A percentile compares a stretch with the other conserved stretches of the same genome.
These are phyloP conservation scores for Ectemnius lituratus DNA, from an alignment of 2,888 invertebrate genomes.

Conservation along the genomic window DNA sequence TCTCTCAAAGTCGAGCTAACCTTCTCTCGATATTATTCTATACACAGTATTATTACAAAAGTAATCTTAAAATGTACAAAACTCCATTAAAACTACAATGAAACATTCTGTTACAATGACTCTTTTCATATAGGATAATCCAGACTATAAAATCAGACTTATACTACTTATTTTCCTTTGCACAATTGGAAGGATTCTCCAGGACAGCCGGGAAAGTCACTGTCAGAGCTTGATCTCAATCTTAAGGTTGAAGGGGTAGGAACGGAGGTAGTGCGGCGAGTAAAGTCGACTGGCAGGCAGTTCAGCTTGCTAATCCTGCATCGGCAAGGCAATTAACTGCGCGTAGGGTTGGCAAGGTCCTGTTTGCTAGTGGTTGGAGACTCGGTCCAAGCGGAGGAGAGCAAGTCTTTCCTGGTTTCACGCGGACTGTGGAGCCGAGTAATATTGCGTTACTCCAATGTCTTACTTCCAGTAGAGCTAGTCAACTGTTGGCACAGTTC, in stretches of 20 bases:
- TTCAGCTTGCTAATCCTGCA: constrained; percentile 66
- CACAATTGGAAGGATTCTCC: not conserved
- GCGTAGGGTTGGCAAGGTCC: constrained; percentile 59
- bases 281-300: constrained; percentile 23
- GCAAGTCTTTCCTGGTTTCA: constrained; percentile 2
- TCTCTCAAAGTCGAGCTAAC: not conserved
- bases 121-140: too few species aligned
- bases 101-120: not conserved
- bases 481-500: constrained; percentile 19
- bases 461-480: constrained; percentile 15
- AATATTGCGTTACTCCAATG: constrained; percentile 56
- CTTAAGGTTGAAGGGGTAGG: too few species aligned
- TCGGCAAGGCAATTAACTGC: constrained; percentile 72
- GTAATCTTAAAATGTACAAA: too few species aligned
- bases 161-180: not conserved
- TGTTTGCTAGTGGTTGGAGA: constrained; percentile 52
- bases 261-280: not conserved
- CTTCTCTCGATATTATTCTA: not conserved
- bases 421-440: constrained; percentile 42
- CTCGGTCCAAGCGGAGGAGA: constrained; percentile 23
- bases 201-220: constrained; percentile 43
- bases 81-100: not conserved
- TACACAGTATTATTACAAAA: too few species aligned
- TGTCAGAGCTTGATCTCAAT: not conserved
- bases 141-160: too few species aligned